phyloP scores from a whole-genome alignment of 2,888 invertebrate genomes.

The Cephus nigrinus region DNA sequence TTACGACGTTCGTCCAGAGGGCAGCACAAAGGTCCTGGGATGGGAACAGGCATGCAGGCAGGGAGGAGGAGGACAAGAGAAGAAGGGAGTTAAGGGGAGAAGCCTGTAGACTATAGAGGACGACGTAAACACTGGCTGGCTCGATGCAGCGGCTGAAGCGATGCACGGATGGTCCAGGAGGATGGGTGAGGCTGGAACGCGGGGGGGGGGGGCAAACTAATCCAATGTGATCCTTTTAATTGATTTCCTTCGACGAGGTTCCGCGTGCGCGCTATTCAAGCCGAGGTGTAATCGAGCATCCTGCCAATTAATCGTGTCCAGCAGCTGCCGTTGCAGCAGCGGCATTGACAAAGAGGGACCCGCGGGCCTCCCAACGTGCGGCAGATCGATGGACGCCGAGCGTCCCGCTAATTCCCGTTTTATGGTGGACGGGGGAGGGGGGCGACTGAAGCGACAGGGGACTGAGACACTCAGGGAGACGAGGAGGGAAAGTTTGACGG shows the following conservation, averaged over 20 bases:
- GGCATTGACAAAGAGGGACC: not conserved
- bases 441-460: not conserved
- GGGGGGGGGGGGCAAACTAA: constrained; percentile 11
- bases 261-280: constrained; percentile 32
- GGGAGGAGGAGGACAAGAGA: not conserved
- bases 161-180: no score
- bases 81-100: not conserved
- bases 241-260: constrained; percentile 14
- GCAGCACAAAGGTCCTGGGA: not conserved
- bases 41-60: not conserved
- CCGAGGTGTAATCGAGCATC: constrained; percentile 30
- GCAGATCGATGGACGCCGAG: constrained; percentile 17
- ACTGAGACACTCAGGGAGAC: not conserved
- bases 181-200: constrained; percentile 2
- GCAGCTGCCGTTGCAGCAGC: not conserved
- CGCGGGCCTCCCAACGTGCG: not conserved
- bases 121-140: not conserved
- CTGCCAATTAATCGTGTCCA: constrained; percentile 7
- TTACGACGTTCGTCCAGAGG: not conserved
- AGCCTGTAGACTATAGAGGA: not conserved
- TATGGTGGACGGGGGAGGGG: constrained; percentile 13
- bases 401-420: constrained; percentile 39
- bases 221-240: constrained; percentile 4
- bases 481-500: not conserved
- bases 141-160: not conserved